Conservation (phyloP, 2,113 vertebrate genomes). For the Channa maculata region DNA sequence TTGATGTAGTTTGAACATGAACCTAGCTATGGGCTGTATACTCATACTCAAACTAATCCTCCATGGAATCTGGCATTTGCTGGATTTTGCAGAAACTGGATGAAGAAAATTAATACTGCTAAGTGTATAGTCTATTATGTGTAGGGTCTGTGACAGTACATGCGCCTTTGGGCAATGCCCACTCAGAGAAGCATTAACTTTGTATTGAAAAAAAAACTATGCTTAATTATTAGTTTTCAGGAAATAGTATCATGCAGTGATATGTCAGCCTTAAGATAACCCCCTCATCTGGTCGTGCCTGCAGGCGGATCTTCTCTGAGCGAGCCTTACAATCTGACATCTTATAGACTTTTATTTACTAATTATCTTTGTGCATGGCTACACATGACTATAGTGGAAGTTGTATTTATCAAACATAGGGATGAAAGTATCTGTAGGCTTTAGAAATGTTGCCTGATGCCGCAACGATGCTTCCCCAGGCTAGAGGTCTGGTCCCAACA, state of each 20-base stretch:
- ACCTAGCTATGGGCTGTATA: conserved; percentile 16
- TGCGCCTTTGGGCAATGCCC: conserved; percentile 5
- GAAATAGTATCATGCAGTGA: neutral
- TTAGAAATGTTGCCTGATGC: too few species aligned
- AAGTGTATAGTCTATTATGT: conserved; percentile 2
- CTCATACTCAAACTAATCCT: conserved; percentile 37
- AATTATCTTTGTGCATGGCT: too few species aligned
- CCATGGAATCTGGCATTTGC: neutral
- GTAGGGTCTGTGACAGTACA: neutral
- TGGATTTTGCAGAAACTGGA: conserved; percentile 31
- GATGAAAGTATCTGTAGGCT: too few species aligned
- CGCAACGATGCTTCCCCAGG: too few species aligned
- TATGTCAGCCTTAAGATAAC: neutral
- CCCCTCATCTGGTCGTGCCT: neutral
- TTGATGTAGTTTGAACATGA: conserved; percentile 10
- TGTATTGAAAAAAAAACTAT: neutral
- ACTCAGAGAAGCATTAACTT: neutral
- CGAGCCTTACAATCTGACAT: neutral
- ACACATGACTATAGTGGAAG: too few species aligned
- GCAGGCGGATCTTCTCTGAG: neutral
- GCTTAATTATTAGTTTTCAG: neutral
- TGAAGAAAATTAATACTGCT: neutral
- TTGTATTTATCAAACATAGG: too few species aligned
- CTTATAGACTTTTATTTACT: neutral
- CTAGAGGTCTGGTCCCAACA: neutral